A percentile compares a stretch with the other conserved stretches of the same genome.
phyloP scores from a whole-genome alignment of 2,113 vertebrate species.

The Vanacampus margaritifer region DNA sequence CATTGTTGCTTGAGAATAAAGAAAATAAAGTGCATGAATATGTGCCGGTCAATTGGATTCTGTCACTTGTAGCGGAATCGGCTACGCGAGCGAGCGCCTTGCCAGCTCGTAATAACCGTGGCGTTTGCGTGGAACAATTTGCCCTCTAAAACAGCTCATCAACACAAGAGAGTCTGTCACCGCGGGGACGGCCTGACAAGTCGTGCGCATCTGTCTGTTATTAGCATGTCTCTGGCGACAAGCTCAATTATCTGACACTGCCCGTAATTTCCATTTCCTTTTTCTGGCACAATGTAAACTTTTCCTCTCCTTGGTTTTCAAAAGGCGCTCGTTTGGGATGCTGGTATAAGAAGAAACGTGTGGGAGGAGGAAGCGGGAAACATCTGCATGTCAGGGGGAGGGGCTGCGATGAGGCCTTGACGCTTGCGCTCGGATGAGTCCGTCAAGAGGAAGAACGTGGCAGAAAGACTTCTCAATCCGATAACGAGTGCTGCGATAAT shows the following conservation, averaged over 20 bases:
- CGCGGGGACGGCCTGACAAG: slow-evolving; percentile 77
- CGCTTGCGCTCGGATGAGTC: neutral
- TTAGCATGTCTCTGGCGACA: slow-evolving; percentile 83
- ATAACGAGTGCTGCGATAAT: neutral
- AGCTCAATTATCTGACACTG: slow-evolving; percentile 85
- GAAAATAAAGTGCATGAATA: slow-evolving; percentile 83
- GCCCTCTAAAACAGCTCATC: slow-evolving; percentile 81
- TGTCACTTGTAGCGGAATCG: slow-evolving; percentile 81
- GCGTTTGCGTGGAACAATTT: slow-evolving; percentile 82
- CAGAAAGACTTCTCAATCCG: neutral
- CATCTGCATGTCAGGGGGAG: slow-evolving; percentile 63
- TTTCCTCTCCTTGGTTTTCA: slow-evolving; percentile 75
- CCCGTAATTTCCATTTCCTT: slow-evolving; percentile 81
- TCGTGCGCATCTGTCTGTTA: slow-evolving; percentile 79
- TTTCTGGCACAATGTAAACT: slow-evolving; percentile 81
- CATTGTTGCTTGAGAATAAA: slow-evolving; percentile 81
- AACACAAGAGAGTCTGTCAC: slow-evolving; percentile 81
- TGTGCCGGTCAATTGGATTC: slow-evolving; percentile 83
- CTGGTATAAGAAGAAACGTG: slow-evolving; percentile 75
- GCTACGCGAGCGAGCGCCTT: slow-evolving; percentile 75
- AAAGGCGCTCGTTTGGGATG: slow-evolving; percentile 73
- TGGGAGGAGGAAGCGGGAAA: slow-evolving; percentile 73
- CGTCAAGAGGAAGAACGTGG: neutral
- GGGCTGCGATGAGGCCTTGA: slow-evolving; percentile 48
- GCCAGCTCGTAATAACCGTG: slow-evolving; percentile 79